A percentile compares a stretch with the other conserved stretches of the same genome.
Evolutionary conservation across 2,888 invertebrate species (phyloP).

Genomic region (Orthosia gracilis): DNA sequence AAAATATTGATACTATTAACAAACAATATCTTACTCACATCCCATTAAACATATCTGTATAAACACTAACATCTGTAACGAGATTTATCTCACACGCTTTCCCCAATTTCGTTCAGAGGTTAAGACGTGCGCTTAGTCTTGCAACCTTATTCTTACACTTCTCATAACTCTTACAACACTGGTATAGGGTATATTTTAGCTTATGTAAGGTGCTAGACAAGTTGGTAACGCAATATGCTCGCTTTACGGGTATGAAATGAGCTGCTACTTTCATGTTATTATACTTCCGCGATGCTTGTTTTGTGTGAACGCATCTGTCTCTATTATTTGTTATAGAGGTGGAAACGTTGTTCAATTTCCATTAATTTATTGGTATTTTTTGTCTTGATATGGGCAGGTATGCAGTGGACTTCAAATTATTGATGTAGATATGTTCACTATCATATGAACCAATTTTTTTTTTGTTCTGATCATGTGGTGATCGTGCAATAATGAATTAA

Average conservation of each 20-base stretch:
- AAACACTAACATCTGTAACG: conserved; percentile 69
- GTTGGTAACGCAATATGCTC: conserved; percentile 58
- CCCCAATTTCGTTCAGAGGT: conserved; percentile 78
- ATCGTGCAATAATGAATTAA: too few species aligned
- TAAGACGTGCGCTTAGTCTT: conserved; percentile 75
- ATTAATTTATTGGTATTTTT: too few species aligned
- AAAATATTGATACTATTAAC: neutral
- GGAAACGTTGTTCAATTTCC: neutral
- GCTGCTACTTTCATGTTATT: conserved; percentile 51
- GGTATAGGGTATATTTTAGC: conserved; percentile 10
- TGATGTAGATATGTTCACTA: too few species aligned
- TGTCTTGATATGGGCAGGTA: too few species aligned
- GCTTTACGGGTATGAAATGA: conserved; percentile 67
- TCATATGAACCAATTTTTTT: too few species aligned
- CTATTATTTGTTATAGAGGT: neutral
- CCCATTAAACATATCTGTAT: conserved; percentile 46
- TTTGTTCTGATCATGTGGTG: too few species aligned
- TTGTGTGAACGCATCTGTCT: conserved; percentile 21
- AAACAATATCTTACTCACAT: conserved; percentile 5
- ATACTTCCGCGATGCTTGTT: conserved; percentile 28
- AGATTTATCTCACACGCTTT: conserved; percentile 80
- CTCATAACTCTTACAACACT: conserved; percentile 23
- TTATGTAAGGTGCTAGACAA: neutral
- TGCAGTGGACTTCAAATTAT: too few species aligned
- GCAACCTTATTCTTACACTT: conserved; percentile 42